Percentiles rank a stretch among this genome's conserved stretches.
Evolutionary conservation across 1,140 invertebrate genomes (phyloP).

Genomic region (Ctenoplectra terminalis): DNA sequence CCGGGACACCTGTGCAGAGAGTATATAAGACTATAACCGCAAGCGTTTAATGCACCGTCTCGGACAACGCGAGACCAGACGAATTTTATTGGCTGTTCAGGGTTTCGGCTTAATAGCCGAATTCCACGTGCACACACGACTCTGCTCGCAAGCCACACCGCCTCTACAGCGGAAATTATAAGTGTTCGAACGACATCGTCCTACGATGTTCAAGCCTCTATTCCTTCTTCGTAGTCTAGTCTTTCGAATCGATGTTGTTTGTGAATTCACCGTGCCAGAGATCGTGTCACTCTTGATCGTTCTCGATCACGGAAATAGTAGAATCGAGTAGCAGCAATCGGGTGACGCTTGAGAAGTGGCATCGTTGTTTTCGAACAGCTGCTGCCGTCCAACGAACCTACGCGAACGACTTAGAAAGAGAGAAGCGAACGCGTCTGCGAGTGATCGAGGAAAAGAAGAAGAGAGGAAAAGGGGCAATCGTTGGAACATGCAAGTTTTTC

Average conservation of each 20-base stretch:
- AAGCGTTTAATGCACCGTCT: constrained; percentile 77
- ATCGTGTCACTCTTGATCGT: too few relatives aligned
- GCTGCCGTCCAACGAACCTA: too few relatives aligned
- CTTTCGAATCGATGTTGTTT: too few relatives aligned
- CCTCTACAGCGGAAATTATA: constrained; percentile 25
- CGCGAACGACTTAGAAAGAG: too few relatives aligned
- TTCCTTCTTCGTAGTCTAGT: background rate
- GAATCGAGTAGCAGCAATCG: too few relatives aligned
- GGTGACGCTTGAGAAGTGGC: too few relatives aligned
- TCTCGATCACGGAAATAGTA: too few relatives aligned
- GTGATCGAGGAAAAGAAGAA: too few relatives aligned
- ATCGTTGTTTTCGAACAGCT: too few relatives aligned
- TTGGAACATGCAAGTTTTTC: constrained; percentile 40
- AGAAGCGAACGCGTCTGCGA: too few relatives aligned
- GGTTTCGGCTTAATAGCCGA: constrained; percentile 80
- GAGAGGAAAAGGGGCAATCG: background rate
- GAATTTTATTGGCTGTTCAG: constrained; percentile 83
- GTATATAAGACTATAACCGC: constrained; percentile 72
- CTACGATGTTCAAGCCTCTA: background rate
- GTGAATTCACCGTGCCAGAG: too few relatives aligned
- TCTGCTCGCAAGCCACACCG: background rate
- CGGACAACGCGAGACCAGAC: constrained; percentile 80
- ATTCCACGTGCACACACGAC: constrained; percentile 70
- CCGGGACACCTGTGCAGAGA: constrained; percentile 56
- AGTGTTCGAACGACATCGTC: too few relatives aligned